phyloP scores from a whole-genome alignment of 2,888 invertebrate species.

The Mesoligia furuncula region DNA sequence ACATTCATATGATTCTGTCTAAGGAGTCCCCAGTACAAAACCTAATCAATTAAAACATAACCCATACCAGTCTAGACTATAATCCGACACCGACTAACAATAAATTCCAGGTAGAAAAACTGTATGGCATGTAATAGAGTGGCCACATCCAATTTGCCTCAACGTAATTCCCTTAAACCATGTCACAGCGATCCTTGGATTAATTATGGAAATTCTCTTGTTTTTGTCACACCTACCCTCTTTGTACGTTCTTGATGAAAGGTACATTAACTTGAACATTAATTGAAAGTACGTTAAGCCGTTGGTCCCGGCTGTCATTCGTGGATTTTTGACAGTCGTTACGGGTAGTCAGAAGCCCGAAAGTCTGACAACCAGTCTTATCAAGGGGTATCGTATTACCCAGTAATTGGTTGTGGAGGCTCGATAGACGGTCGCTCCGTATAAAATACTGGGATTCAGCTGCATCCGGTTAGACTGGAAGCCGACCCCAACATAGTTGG shows the following conservation, averaged over 20 bases:
- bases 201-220: conserved; percentile 85
- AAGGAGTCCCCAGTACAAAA: neutral
- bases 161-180: conserved; percentile 78
- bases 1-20: neutral
- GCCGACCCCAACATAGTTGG: no score
- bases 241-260: conserved; percentile 58
- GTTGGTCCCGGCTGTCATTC: no score
- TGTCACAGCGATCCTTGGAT: conserved; percentile 74
- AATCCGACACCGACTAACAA: neutral
- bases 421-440: no score
- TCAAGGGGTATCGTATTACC: no score
- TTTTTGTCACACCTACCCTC: conserved; percentile 70
- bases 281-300: no score
- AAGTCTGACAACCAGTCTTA: no score
- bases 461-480: no score
- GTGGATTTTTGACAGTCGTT: no score
- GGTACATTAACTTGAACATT: no score
- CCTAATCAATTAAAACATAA: neutral
- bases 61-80: neutral
- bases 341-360: no score
- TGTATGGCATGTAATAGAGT: conserved; percentile 59
- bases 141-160: conserved; percentile 81
- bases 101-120: conserved; percentile 39
- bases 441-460: no score
- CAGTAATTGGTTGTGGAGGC: no score